Base-by-base conservation (phyloP, 2,888 invertebrate genomes). In the Erebia aethiops region DNA sequence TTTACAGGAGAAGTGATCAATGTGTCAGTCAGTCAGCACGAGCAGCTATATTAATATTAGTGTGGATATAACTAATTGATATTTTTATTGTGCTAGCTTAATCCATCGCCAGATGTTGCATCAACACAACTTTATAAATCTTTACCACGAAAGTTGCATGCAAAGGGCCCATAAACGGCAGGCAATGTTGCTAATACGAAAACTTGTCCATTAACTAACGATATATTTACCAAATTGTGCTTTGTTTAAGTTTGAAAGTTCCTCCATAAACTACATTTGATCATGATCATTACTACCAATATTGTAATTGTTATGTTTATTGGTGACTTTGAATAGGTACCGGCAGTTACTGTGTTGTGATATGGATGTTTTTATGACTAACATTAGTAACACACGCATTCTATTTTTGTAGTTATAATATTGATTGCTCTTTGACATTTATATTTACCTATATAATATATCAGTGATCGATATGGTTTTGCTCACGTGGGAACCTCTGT, bases 81-180 rank as follows among this genome's bases (percentile, higher is more conserved):
- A n/a, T 9, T 54, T 4, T 18, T 16, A 18, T 56, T 5, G 56
- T 2, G 10, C 11, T 10, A 11, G 21, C 26, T 0, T 14, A 57
- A 57, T n/a, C n/a, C 26, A 5, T 64, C 16, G 18, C 52, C 26
- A 43, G 56, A 65, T 16, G 10, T 66, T 66, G 46, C 41, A 46
- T 35, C 18, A 64, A 64, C 41, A 21, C 52, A 64, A 64, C 41
- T 46, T 66, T 66, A 49, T 56, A 16, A 58, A 67, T 26, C 26
- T 49, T 49, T 49, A 57, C 67, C 77, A 69, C 76, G 72, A 78
- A 79, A 84, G 79, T 91, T 80, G 92, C 92, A 92, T 92, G 92
- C 88, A 86, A 90, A 90, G 84, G 80, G 81, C 78, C 88, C 89
- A 90, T 92, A 92, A 92, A 84, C 82, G 78, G 78, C 80, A 83